phyloP scores from a whole-genome alignment of 1,140 invertebrate species.

The Piezodorus guildinii region DNA sequence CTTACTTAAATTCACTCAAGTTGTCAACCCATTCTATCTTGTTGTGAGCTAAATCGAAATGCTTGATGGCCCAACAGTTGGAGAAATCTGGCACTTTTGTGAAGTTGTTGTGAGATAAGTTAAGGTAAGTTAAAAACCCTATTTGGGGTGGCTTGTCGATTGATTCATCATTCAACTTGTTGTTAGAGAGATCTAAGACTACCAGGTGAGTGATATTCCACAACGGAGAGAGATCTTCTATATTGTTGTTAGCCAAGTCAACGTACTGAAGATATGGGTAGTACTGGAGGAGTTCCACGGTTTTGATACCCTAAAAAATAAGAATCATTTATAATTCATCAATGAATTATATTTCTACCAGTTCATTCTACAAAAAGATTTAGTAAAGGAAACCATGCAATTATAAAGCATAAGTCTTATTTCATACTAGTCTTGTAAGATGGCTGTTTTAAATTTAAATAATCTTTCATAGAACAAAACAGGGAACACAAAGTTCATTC shows the following conservation, averaged over 20 bases:
- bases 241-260: constrained; percentile 18
- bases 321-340: too few relatives aligned
- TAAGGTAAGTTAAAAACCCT: constrained; percentile 16
- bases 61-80: constrained; percentile 17
- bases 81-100: constrained; percentile 10
- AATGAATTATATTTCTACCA: too few relatives aligned
- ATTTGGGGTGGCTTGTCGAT: not conserved
- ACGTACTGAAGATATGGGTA: constrained; percentile 19
- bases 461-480: too few relatives aligned
- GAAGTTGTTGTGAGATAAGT: constrained; percentile 22
- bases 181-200: constrained; percentile 18
- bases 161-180: constrained; percentile 1
- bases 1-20: not conserved
- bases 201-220: constrained; percentile 4
- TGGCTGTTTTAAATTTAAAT: too few relatives aligned
- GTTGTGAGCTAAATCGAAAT: constrained; percentile 22
- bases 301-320: too few relatives aligned
- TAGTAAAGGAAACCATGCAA: too few relatives aligned
- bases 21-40: not conserved
- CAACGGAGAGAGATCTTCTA: constrained; percentile 13
- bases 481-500: too few relatives aligned
- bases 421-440: too few relatives aligned
- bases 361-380: too few relatives aligned
- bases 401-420: too few relatives aligned
- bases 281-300: not conserved